Percentiles rank a stretch among this genome's conserved stretches.
Evolutionary conservation across 2,888 invertebrate species (phyloP).

Genomic region (Caenorhabditis macrosperma): DNA sequence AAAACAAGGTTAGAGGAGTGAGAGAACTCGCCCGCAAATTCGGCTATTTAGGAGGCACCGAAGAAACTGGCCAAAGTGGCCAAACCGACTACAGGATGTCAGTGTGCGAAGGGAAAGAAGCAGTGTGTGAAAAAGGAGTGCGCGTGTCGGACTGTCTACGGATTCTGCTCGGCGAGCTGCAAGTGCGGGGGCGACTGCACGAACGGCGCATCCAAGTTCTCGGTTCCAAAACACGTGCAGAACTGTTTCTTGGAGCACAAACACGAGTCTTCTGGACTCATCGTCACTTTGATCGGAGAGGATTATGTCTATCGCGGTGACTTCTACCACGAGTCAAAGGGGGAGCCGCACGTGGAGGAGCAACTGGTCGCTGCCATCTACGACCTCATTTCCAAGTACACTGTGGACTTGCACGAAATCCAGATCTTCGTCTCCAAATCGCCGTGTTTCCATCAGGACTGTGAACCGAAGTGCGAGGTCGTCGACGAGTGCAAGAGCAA

Average conservation of each 20-base stretch:
- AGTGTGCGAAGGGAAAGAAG: conserved; percentile 80
- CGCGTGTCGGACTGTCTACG: conserved; percentile 79
- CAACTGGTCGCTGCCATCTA: conserved; percentile 80
- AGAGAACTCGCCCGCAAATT: neutral
- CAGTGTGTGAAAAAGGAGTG: conserved; percentile 80
- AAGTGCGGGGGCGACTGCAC: conserved; percentile 80
- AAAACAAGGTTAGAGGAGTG: conserved; percentile 73
- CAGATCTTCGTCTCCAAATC: conserved; percentile 80
- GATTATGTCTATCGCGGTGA: conserved; percentile 80
- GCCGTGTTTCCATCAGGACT: conserved; percentile 80
- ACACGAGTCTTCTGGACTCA: conserved; percentile 79
- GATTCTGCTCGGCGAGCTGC: conserved; percentile 79
- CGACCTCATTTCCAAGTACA: conserved; percentile 80
- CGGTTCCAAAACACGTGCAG: conserved; percentile 80
- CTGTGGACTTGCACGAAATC: conserved; percentile 80
- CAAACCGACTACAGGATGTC: conserved; percentile 78
- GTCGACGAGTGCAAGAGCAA: conserved; percentile 80
- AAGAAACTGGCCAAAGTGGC: conserved; percentile 76
- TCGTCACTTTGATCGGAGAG: conserved; percentile 79
- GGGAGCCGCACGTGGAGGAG: conserved; percentile 80
- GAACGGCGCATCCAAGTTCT: conserved; percentile 80
- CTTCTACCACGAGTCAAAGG: conserved; percentile 80
- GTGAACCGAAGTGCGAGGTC: conserved; percentile 80
- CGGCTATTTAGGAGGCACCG: conserved; percentile 73
- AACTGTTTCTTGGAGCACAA: conserved; percentile 80